Percentiles rank a stretch among this genome's conserved stretches.
phyloP scores from a whole-genome alignment of 2,888 invertebrate genomes.

The Agonopterix heracliana region DNA sequence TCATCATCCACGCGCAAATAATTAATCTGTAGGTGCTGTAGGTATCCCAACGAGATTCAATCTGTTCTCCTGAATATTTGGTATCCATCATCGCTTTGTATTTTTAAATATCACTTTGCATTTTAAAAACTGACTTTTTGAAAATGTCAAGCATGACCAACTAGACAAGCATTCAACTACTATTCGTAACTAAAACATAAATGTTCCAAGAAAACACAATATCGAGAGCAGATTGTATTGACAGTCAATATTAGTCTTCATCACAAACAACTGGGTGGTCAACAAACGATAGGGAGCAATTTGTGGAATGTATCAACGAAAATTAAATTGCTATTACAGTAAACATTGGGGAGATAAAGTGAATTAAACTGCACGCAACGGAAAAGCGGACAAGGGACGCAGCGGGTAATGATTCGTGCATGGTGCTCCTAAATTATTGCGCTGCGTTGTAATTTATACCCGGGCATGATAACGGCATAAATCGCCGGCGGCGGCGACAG shows the following conservation, averaged over 20 bases:
- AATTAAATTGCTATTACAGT: slow-evolving; percentile 56
- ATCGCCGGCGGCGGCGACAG: slow-evolving; percentile 64
- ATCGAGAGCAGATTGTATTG: too few species aligned
- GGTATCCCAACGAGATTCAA: slow-evolving; percentile 33
- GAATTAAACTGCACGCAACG: slow-evolving; percentile 56
- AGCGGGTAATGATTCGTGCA: slow-evolving; percentile 75
- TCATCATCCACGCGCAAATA: slow-evolving; percentile 58
- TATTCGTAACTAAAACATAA: too few species aligned
- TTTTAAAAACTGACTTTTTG: too few species aligned
- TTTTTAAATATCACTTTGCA: too few species aligned
- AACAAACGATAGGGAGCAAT: slow-evolving; percentile 18
- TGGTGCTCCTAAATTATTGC: slow-evolving; percentile 73
- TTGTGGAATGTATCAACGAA: slow-evolving; percentile 27
- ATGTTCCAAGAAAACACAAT: too few species aligned
- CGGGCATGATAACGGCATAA: slow-evolving; percentile 71
- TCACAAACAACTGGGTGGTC: background rate
- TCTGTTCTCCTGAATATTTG: too few species aligned
- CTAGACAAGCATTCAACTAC: too few species aligned
- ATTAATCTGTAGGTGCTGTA: slow-evolving; percentile 48
- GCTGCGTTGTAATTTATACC: slow-evolving; percentile 68
- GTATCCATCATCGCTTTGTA: too few species aligned
- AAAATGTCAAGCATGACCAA: too few species aligned
- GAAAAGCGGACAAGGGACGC: slow-evolving; percentile 41
- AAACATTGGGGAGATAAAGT: slow-evolving; percentile 61
- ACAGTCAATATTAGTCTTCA: background rate